Percentiles rank a stretch among this genome's conserved stretches.
Evolutionary conservation across 37 sponge, comb jelly and placozoan genomes (phyloP).

Genomic region (Lycopodina hypogea): DNA sequence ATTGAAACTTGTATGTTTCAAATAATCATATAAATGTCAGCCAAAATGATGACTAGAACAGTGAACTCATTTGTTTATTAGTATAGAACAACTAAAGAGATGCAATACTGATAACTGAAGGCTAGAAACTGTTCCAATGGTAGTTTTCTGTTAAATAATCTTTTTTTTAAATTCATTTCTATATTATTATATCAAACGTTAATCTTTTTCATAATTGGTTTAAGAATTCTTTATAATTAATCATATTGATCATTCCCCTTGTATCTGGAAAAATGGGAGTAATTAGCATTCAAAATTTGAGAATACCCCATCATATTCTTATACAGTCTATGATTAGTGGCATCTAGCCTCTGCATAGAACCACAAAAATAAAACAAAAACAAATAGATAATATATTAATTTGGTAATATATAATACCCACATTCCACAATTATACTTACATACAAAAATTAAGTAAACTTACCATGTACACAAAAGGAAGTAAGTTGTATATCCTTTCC

Average conservation of each 20-base stretch:
- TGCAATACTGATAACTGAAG: too few species aligned
- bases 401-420: too few species aligned
- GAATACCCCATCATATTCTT: conserved; percentile 28
- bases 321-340: conserved; percentile 27
- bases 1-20: too few species aligned
- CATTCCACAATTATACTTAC: neutral
- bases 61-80: too few species aligned
- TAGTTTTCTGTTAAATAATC: too few species aligned
- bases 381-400: neutral
- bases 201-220: neutral
- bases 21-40: too few species aligned
- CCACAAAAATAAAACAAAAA: neutral
- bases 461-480: conserved; percentile 67
- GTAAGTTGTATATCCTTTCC: conserved; percentile 68
- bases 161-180: neutral
- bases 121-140: too few species aligned
- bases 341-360: conserved; percentile 59
- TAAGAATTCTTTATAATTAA: neutral
- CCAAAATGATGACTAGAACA: too few species aligned
- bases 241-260: conserved; percentile 40
- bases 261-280: conserved; percentile 58
- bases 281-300: conserved; percentile 36
- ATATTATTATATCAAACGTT: neutral
- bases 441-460: neutral
- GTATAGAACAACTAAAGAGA: too few species aligned